Evolutionary conservation across 2,888 invertebrate species (phyloP), one percentile per base, ranked within the genome.

Genomic region (Galeopsomyia nigrocyanea): DNA sequence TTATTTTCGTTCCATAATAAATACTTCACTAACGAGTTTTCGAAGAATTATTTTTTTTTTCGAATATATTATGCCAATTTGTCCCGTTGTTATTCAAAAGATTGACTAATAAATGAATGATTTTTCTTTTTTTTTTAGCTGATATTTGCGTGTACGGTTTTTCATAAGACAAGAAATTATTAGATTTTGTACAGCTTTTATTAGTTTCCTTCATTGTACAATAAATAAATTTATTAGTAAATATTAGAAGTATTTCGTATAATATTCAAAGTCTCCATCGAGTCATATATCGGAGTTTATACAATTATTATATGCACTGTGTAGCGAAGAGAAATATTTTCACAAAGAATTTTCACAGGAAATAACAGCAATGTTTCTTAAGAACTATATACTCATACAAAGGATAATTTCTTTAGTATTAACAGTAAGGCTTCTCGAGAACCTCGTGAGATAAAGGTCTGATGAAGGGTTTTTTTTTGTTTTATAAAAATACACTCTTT

Each of bases 171-270:
- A 71, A 62, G 21, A 64, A 66, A 68, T 58, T 51, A 62, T 67
- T 67, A 69, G 74, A 73, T 76, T 76, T 80, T 81, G 76, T 75
- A 79, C 78, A 80, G 81, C 79, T 80, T 84, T 84, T 83, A 83
- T 83, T 84, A 78, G 79, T 78, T 78, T 83, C 7, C 7, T 83
- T 78, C 80, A 83, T 84, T 81, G 79, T 84, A 84, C 84, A 84
- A 82, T 84, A 83, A 83, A 82, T 82, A 82, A n/a, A 77, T 77
- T 76, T 79, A 84, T 84, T 84, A 83, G 80, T 83, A 82, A 78
- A 79, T 78, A 82, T 82, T 81, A 82, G 78, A 77, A 64, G 47
- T 62, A 58, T 69, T 60, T 9, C 17, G 47, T 53, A 68, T 68
- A 64, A 64, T 65, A 26, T 68, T 64, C 17, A 53, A 16, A 60